A percentile compares a stretch with the other conserved stretches of the same genome.
Conservation (phyloP, 2,113 vertebrate genomes). For the Bufo bufo region DNA sequence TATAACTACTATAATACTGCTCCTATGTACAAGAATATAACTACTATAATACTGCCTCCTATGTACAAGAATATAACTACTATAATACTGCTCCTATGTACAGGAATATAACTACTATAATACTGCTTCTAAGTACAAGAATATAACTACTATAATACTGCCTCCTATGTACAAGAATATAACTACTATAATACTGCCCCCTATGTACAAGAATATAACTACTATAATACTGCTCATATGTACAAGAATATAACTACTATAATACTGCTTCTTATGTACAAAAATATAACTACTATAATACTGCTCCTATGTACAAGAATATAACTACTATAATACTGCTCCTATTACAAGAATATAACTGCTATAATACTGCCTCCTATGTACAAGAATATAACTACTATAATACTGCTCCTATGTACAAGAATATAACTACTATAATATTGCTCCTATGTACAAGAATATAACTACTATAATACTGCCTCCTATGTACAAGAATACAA, state of each 20-base stretch:
- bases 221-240: not conserved
- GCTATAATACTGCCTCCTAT: not conserved
- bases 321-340: not conserved
- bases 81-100: not conserved
- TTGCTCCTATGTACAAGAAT: not conserved
- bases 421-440: constrained; percentile 10
- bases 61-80: constrained; percentile 9
- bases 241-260: constrained; percentile 6
- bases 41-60: not conserved
- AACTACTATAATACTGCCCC: not conserved
- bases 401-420: not conserved
- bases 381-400: constrained; percentile 9
- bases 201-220: not conserved
- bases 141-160: constrained; percentile 9
- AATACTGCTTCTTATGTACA: constrained; percentile 1
- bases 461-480: not conserved
- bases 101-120: constrained; percentile 12
- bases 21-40: not conserved
- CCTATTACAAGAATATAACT: constrained; percentile 1
- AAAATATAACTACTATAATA: constrained; percentile 25
- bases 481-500: not conserved
- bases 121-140: not conserved
- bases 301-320: not conserved
- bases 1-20: not conserved
- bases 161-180: not conserved